Evolutionary conservation across 1,140 invertebrate species (phyloP).

Genomic region (Oryctes rhinoceros): DNA sequence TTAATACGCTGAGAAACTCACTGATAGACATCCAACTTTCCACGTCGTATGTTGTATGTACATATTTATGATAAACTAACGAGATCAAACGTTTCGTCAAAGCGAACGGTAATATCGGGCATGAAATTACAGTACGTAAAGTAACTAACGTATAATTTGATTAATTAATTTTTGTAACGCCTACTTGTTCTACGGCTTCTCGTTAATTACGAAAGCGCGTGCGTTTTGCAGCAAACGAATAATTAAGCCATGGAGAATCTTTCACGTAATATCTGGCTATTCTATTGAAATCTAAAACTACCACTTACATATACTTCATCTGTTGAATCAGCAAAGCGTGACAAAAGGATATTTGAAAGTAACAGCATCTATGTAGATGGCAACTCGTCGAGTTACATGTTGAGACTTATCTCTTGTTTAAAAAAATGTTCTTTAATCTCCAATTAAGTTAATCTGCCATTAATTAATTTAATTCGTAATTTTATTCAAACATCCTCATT

Average conservation of each 20-base stretch:
- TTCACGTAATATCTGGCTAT: not conserved
- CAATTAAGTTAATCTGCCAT: too few relatives aligned
- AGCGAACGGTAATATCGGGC: not conserved
- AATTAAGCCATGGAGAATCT: slow-evolving; percentile 26
- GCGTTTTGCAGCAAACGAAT: slow-evolving; percentile 20
- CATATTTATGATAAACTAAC: not conserved
- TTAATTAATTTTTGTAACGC: slow-evolving; percentile 31
- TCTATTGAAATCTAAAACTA: slow-evolving; percentile 22
- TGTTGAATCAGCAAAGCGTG: not conserved
- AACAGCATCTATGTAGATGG: not conserved
- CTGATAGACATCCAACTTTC: not conserved
- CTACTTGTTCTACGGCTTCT: slow-evolving; percentile 1
- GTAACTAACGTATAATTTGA: slow-evolving; percentile 28
- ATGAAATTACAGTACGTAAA: not conserved
- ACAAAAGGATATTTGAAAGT: not conserved
- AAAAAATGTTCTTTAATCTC: too few relatives aligned
- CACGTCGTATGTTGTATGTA: not conserved
- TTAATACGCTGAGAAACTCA: not conserved
- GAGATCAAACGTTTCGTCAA: not conserved
- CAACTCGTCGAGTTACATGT: not conserved
- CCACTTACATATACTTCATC: slow-evolving; percentile 8
- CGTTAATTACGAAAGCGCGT: slow-evolving; percentile 7
- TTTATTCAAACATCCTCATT: too few relatives aligned
- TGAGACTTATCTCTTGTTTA: not conserved
- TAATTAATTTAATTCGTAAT: too few relatives aligned